A percentile compares a stretch with the other conserved stretches of the same genome.
These are phyloP conservation scores for fruit fly (Drosophila melanogaster) DNA, from an alignment of 1,140 invertebrate genomes.

Conservation along the genomic window Release_6_plus_ISO1_MT NC_004354.4:15359501-15360000, in stretches of 20 bases:
- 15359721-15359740: slow-evolving; percentile 99
- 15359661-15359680: slow-evolving; percentile 98
- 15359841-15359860: slow-evolving; percentile 98
- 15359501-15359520: slow-evolving; percentile 98
- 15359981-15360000: slow-evolving; percentile 86
- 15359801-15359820: slow-evolving; percentile 93
- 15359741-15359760: slow-evolving; percentile 95
- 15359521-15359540: slow-evolving; percentile 85
- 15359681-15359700: slow-evolving; percentile 97
- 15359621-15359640: slow-evolving; percentile 96
- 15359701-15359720: slow-evolving; percentile 95
- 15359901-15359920: slow-evolving; percentile 98
- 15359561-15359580: slow-evolving; percentile 99
- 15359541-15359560: slow-evolving; percentile 98
- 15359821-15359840: slow-evolving; percentile 98
- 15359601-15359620: slow-evolving; percentile 98
- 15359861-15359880: slow-evolving; percentile 98
- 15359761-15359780: slow-evolving; percentile 96
- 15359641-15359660: slow-evolving; percentile 96
- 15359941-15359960: slow-evolving; percentile 96
- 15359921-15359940: slow-evolving; percentile 98
- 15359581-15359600: slow-evolving; percentile 99
- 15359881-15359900: slow-evolving; percentile 99
- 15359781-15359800: slow-evolving; percentile 95
- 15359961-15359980: slow-evolving; percentile 94